Evolutionary conservation across 2,113 vertebrate genomes (phyloP), one percentile per base, ranked within the genome.

Genomic region (Psittacara wagleri): DNA sequence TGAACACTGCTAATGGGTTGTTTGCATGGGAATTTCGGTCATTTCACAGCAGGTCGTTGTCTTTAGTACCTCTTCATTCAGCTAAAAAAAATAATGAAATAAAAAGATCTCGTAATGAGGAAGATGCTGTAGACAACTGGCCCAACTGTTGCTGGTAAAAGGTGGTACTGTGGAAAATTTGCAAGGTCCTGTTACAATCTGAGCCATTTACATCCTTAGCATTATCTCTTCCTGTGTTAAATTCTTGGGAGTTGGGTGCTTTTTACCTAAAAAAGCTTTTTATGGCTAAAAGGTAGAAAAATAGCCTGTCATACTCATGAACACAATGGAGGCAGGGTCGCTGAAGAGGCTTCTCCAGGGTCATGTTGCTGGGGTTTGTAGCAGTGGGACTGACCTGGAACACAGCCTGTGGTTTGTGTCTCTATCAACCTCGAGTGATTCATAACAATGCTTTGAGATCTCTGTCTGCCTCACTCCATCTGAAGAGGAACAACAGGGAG

Each of bases 1-100:
- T 97, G 96, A 97, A 96, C 96, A 97, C 95, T 96, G 90, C 88
- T 98, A 97, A 98, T 98, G 96, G 95, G 94, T 98, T 98, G 98
- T 98, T 98, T 98, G 96, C 97, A 95, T 97, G 96, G 91, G 95
- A 96, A 97, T 97, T 97, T 98, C 41, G 97, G 94, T 97, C 97
- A 97, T 97, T 96, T 97, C 91, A 64, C 96, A 97, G 96, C 54
- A 49, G 92, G 96, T 97, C 49, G 33, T 95, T 87, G 95, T 96
- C 94, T 97, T 96, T 92, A 92, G 95, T 83, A 95, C 89, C 94
- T 63, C 86, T 97, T 95, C 85, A 78, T 90, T 91, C 96, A 97
- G n/a, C 83, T 91, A 64, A 88, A 91, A 92, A 37, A 83, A 90
- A 91, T 44, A 44, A 44, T 44, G 44, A 92, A 16, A 78, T 84